Base-by-base conservation (phyloP, 2,888 invertebrate species). In the Agrilus cyanescens region DNA sequence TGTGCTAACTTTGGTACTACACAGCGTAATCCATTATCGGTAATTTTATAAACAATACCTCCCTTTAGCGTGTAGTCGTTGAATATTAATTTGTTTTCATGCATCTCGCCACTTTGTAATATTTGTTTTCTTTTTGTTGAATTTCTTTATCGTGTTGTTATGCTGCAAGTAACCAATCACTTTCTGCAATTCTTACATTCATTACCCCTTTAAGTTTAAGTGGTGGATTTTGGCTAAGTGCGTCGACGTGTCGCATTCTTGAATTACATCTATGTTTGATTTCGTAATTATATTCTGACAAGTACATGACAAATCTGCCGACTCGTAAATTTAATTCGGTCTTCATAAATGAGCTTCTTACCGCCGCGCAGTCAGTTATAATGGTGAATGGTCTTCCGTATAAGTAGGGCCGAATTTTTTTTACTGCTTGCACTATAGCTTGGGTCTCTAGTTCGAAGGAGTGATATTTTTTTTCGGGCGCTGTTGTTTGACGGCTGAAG, bases 171-270 rank as follows among this genome's bases (percentile, higher is more conserved):
- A 43, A 16, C 43, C 43, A 43, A 34, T 40, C 42, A 12, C n/a
- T n/a, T n/a, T 13, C n/a, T 15, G 14, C 18, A 30, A n/a, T 20
- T n/a, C 38, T 38, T 10, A 30, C n/a, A 38, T 33, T 34, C 30
- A 35, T 10, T 35, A 8, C 12, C 10, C 36, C 12, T 6, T 51
- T n/a, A n/a, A n/a, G n/a, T n/a, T n/a, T n/a, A n/a, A n/a, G n/a
- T n/a, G n/a, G n/a, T n/a, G n/a, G 46, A 43, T 52, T 51, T 14
- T 50, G 31, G 7, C 53, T 49, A 6, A 56, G 32, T 0, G 51
- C 49, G 42, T 54, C 52, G 7, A 48, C 57, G 47, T 59, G 57
- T 4, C 35, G 37, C 55, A 58, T 57, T n/a, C n/a, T 18, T 40
- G 36, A 1, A 40, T 40, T 1, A 54, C 56, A 2, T 32, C 56